phyloP scores from a whole-genome alignment of 2,888 invertebrate genomes.

The Terebella lapidaria region DNA sequence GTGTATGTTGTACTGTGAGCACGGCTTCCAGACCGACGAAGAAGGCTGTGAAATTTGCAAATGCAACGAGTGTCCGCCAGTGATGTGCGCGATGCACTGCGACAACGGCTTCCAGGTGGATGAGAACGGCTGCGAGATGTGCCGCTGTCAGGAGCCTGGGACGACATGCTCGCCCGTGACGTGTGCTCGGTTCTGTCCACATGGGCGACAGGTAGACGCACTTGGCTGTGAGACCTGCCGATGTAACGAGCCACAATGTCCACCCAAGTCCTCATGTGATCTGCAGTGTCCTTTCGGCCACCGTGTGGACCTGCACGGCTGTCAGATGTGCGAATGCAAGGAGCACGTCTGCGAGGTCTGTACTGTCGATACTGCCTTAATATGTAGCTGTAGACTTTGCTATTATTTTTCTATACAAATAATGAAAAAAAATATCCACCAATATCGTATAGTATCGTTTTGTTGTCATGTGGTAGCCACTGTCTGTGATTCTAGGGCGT shows the following conservation, averaged over 20 bases:
- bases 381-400: too few species aligned
- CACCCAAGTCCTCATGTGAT: background rate
- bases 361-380: background rate
- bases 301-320: conserved; percentile 1
- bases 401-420: too few species aligned
- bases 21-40: conserved; percentile 13
- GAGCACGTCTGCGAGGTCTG: background rate
- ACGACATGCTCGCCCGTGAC: background rate
- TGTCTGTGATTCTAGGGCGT: conserved; percentile 1
- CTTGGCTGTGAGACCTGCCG: conserved; percentile 12
- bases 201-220: conserved; percentile 13
- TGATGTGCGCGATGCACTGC: conserved; percentile 13
- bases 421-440: too few species aligned
- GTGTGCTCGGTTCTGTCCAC: conserved; percentile 11
- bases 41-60: conserved; percentile 9
- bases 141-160: conserved; percentile 4
- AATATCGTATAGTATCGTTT: too few species aligned
- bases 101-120: conserved; percentile 12
- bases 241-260: conserved; percentile 5
- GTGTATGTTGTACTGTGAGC: conserved; percentile 15
- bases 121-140: conserved; percentile 11
- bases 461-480: too few species aligned
- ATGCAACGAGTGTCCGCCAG: background rate
- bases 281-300: conserved; percentile 4
- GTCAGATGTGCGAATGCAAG: conserved; percentile 8